Base-by-base conservation (phyloP, 2,797 vertebrate genomes). In the Helicolenus hilgendorfi region DNA sequence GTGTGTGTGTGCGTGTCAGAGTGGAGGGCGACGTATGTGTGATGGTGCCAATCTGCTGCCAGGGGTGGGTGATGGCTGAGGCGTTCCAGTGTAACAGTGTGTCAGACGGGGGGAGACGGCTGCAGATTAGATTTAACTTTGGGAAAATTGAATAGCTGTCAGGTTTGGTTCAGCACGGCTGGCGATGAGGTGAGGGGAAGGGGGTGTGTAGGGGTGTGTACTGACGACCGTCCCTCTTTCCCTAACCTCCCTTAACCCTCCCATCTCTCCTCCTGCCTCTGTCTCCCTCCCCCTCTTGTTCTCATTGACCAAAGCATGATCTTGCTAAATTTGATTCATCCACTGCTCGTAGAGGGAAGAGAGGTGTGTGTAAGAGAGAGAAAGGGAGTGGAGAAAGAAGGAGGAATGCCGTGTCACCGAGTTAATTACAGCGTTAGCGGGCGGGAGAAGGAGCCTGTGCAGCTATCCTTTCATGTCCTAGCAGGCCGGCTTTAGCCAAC, bases 121-220 rank as follows among this genome's bases (percentile, higher is more conserved):
- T 81, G 83, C 89, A 95, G 96, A 96, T 97, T 96, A 96, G 95
- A 96, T 97, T 96, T 95, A 95, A 94, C 95, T 96, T 94, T 95
- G 92, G 89, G 94, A 96, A 96, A 97, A 97, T 95, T 96, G 95
- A 97, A 96, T 96, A 95, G 92, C 95, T 97, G 96, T 96, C 96
- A 94, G 91, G 89, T 95, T 94, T 91, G 95, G 93, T 97, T 96
- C 92, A 94, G 92, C 87, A 88, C 76, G 90, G 83, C 90, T 90
- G 81, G 89, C 88, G 84, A 95, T 92, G 95, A 95, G 94, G 91
- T 94, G 91, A 92, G 86, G 64, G 64, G 45, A 64, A 88, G 63
- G 41, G 70, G 74, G 89, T 75, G 90, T 86, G 71, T 68, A 63
- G 60, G 84, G 87, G 81, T 89, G 81, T 91, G 86, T 83, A 53